Base-by-base conservation (phyloP, 2,113 vertebrate species). In the Haliaeetus leucogaster region DNA sequence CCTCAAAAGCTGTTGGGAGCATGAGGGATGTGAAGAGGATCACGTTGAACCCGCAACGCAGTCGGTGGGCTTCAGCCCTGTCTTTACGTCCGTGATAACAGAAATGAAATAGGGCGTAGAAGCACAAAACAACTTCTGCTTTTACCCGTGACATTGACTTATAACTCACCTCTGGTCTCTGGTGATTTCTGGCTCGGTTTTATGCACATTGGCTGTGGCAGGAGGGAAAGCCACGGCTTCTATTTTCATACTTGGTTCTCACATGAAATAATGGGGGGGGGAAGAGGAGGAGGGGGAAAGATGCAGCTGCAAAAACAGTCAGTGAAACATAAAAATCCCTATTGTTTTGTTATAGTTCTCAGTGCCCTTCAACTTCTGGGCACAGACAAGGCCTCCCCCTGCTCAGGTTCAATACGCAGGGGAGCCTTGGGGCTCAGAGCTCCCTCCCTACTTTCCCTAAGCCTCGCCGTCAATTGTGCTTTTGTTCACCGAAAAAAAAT, bases 291-390 rank as follows among this genome's bases (percentile, higher is more conserved):
- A 45, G 62, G 82, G 81, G 61, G 40, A 66, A 94, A 97, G 95
- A 95, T 95, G 91, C 97, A 96, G 95, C 96, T 95, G 96, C 94
- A 95, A 95, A 97, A 97, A 95, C 94, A 97, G 86, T 71, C 74
- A 83, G 86, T 68, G 95, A 92, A 94, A 94, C 91, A 95, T 95
- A 93, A 95, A 97, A 96, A 95, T 96, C 91, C 55, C 86, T 87
- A 82, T 91, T 96, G 91, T 93, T 96, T 90, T 79, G 70, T 80
- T 85, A 66, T 89, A 79, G n/a, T 56, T 90, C 78, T 95, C 48
- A 0, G 91, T 88, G 89, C 91, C 84, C 91, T 93, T 95, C 96
- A 80, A 68, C 81, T 97, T 91, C 91, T 96, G 95, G 91, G 93
- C 93, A 95, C 62, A 95, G 93, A 79, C 65, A 86, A 83, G 97